Conservation (phyloP, 2,113 vertebrate species). For the Sorex araneus region DNA sequence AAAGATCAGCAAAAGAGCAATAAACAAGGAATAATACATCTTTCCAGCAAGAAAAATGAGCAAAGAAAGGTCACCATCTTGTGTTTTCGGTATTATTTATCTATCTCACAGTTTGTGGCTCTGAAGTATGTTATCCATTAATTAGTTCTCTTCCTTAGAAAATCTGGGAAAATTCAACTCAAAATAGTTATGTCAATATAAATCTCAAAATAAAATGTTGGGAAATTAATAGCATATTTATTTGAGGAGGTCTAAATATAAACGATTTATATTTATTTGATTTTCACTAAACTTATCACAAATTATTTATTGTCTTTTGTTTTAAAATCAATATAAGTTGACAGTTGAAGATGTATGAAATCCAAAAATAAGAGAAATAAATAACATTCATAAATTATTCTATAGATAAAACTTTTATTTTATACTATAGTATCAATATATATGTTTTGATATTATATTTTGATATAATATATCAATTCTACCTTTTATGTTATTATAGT, state of each 20-base stretch:
- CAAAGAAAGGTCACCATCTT: constrained; percentile 60
- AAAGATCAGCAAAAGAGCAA: constrained; percentile 68
- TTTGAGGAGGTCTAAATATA: constrained; percentile 37
- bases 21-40: constrained; percentile 17
- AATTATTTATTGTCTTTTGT: not conserved
- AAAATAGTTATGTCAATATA: constrained; percentile 43
- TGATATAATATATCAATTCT: not conserved
- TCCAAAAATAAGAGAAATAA: constrained; percentile 19
- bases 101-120: constrained; percentile 60
- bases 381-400: not conserved
- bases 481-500: not conserved
- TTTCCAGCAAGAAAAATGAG: constrained; percentile 54
- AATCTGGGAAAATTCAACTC: constrained; percentile 29
- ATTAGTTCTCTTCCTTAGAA: constrained; percentile 24
- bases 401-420: not conserved
- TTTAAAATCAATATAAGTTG: constrained; percentile 33
- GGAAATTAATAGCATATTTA: constrained; percentile 24
- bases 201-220: constrained; percentile 52
- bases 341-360: constrained; percentile 17
- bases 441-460: no score
- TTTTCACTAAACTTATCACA: constrained; percentile 42
- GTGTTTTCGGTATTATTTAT: constrained; percentile 61
- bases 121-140: constrained; percentile 57
- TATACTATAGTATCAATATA: constrained; percentile 6
- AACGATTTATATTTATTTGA: constrained; percentile 46